Evolutionary conservation across 2,113 vertebrate genomes (phyloP).

Genomic region (Cheilinus undulatus): DNA sequence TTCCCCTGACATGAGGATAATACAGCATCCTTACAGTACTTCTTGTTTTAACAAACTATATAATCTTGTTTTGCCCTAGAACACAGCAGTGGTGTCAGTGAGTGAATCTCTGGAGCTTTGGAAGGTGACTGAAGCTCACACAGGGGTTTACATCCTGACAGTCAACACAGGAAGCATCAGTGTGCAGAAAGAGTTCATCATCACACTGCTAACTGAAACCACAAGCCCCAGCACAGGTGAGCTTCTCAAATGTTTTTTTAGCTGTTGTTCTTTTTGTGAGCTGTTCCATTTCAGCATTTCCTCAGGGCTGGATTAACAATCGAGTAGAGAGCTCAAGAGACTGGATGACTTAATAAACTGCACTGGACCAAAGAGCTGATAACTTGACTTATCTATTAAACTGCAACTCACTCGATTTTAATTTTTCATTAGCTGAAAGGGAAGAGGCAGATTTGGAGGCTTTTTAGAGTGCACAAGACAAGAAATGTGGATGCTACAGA

Average conservation of each 20-base stretch:
- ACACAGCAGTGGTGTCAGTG: constrained; percentile 49
- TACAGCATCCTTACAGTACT: not conserved
- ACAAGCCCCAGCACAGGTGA: constrained; percentile 55
- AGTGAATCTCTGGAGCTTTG: constrained; percentile 54
- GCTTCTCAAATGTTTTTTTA: constrained; percentile 11
- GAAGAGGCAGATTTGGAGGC: constrained; percentile 51
- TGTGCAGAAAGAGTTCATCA: constrained; percentile 48
- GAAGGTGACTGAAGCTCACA: constrained; percentile 48
- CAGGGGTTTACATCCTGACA: constrained; percentile 72
- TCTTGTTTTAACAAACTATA: not conserved
- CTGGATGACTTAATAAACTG: constrained; percentile 55
- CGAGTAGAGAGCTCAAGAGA: constrained; percentile 39
- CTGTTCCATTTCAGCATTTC: constrained; percentile 51
- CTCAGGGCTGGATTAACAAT: constrained; percentile 61
- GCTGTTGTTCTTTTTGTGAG: constrained; percentile 27
- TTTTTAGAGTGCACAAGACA: constrained; percentile 9
- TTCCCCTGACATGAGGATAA: not conserved
- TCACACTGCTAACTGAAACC: constrained; percentile 56
- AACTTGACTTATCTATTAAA: constrained; percentile 67
- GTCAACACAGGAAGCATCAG: constrained; percentile 39
- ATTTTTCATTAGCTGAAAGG: constrained; percentile 64
- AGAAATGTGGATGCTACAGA: constrained; percentile 4
- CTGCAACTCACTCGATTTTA: constrained; percentile 50
- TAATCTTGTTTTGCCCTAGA: constrained; percentile 58
- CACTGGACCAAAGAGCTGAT: constrained; percentile 54